Percentiles rank a stretch among this genome's conserved stretches.
Conservation (phyloP, 2,888 invertebrate species). For the Drosophila rubida region DNA sequence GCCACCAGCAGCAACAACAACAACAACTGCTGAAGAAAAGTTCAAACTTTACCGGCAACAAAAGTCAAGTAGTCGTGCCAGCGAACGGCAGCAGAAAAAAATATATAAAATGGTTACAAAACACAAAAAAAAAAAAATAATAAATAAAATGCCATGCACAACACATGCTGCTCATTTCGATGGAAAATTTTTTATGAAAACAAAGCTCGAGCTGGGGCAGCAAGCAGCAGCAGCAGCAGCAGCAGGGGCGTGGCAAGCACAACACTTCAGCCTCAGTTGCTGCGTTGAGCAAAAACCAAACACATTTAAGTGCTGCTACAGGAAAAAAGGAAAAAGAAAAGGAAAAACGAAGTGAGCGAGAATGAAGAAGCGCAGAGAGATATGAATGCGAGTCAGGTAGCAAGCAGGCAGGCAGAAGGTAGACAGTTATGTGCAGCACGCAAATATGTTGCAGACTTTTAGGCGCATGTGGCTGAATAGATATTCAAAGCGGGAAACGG, state of each 20-base stretch:
- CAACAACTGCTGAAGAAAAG: constrained; percentile 18
- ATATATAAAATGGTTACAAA: constrained; percentile 34
- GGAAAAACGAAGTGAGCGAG: background rate
- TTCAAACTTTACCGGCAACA: constrained; percentile 42
- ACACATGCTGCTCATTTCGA: constrained; percentile 73
- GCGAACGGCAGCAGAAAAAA: constrained; percentile 14
- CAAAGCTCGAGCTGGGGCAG: constrained; percentile 32
- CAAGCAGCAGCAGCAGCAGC: background rate
- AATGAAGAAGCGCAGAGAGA: background rate
- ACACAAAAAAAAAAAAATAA: background rate
- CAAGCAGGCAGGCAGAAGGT: background rate
- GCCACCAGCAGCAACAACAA: background rate
- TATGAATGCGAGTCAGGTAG: constrained; percentile 55
- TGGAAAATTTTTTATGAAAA: constrained; percentile 65
- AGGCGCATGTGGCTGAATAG: constrained; percentile 34
- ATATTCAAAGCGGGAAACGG: constrained; percentile 5
- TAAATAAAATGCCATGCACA: constrained; percentile 43
- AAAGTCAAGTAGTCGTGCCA: constrained; percentile 32
- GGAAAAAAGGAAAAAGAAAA: no score
- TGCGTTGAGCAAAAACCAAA: constrained; percentile 46
- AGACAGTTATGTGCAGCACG: constrained; percentile 23
- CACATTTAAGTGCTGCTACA: constrained; percentile 41
- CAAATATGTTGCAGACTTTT: constrained; percentile 71
- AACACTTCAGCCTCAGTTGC: constrained; percentile 36
- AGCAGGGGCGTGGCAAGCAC: constrained; percentile 45